Conservation (phyloP, 2,797 vertebrate species). For the Diplodus sargus region DNA sequence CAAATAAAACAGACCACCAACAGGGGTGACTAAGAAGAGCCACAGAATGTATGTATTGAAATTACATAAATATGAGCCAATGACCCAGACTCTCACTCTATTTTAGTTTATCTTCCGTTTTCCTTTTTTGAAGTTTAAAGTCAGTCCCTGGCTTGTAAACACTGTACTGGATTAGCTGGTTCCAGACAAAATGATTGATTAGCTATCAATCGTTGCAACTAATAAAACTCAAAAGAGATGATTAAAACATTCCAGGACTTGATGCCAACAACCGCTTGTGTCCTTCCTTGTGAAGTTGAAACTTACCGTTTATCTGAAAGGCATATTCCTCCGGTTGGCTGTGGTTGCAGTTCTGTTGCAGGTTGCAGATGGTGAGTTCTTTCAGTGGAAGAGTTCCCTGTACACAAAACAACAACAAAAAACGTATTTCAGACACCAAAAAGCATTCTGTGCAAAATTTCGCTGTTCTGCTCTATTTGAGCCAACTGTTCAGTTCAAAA, state of each 20-base stretch:
- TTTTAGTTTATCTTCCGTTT: not conserved
- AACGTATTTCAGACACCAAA: conserved; percentile 2
- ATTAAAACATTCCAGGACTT: conserved; percentile 30
- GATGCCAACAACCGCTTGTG: conserved; percentile 34
- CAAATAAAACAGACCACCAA: conserved; percentile 30
- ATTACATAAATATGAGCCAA: not conserved
- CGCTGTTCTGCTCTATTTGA: conserved; percentile 4
- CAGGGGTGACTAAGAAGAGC: not conserved
- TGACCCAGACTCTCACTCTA: not conserved
- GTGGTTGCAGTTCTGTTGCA: conserved; percentile 84
- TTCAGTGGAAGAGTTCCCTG: conserved; percentile 93
- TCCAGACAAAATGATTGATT: conserved; percentile 46
- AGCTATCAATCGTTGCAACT: conserved; percentile 20
- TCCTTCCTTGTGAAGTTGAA: conserved; percentile 24
- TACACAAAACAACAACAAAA: conserved; percentile 46
- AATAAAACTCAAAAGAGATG: conserved; percentile 49
- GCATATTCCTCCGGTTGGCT: conserved; percentile 85
- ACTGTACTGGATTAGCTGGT: conserved; percentile 14
- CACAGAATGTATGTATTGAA: not conserved
- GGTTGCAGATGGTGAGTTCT: conserved; percentile 87
- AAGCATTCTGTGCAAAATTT: not conserved
- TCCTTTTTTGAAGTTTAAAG: conserved; percentile 16
- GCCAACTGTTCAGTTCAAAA: conserved; percentile 1
- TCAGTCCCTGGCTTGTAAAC: conserved; percentile 13
- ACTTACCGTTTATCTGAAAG: conserved; percentile 92